phyloP scores from a whole-genome alignment of 2,797 vertebrate species.

The Emys orbicularis region DNA sequence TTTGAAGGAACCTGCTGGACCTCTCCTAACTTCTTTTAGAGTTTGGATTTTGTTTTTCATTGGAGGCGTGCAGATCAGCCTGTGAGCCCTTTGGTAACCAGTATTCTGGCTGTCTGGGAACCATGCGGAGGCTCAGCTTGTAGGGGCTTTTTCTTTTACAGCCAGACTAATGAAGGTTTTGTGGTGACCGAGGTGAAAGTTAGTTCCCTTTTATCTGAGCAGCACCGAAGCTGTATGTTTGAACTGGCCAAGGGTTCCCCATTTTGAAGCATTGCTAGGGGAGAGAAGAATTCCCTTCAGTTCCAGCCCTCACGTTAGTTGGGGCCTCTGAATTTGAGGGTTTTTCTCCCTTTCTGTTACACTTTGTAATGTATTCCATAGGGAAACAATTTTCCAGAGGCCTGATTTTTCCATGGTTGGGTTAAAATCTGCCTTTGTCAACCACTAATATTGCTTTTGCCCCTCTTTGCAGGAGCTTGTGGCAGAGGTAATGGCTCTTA shows the following conservation, averaged over 20 bases:
- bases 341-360: not conserved
- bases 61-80: not conserved
- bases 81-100: not conserved
- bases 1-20: not conserved
- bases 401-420: not conserved
- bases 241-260: not conserved
- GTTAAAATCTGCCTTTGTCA: not conserved
- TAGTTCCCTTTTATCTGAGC: not conserved
- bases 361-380: not conserved
- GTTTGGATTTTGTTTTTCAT: not conserved
- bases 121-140: not conserved
- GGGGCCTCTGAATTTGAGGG: not conserved
- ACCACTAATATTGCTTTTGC: slow-evolving; percentile 38
- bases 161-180: not conserved
- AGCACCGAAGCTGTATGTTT: not conserved
- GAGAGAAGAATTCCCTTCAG: not conserved
- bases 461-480: slow-evolving; percentile 65
- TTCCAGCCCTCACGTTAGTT: not conserved
- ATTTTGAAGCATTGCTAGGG: not conserved
- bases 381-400: not conserved
- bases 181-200: not conserved
- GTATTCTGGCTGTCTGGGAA: not conserved
- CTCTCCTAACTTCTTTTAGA: not conserved
- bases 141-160: not conserved
- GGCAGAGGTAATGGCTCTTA: slow-evolving; percentile 69